phyloP scores from a whole-genome alignment of 2,113 vertebrate genomes.

The Symphodus melops region DNA sequence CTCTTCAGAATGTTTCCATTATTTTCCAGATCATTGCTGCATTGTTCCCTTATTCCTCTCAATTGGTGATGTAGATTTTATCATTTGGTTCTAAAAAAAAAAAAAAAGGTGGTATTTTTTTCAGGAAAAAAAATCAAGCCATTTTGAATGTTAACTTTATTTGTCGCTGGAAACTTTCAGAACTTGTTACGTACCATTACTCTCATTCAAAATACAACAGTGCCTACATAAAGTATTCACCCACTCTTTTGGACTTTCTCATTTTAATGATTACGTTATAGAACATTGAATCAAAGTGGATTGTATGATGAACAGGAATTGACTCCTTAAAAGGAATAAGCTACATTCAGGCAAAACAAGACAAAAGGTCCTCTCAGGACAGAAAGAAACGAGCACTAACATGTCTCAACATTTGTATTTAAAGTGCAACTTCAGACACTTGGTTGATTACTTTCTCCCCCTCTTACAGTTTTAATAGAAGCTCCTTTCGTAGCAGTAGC shows the following conservation, averaged over 20 bases:
- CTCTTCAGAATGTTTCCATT: conserved; percentile 81
- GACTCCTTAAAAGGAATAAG: background rate
- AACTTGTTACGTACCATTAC: conserved; percentile 48
- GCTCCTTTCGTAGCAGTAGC: too few relatives aligned
- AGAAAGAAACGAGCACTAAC: background rate
- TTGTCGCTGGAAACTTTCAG: conserved; percentile 68
- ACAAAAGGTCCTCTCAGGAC: too few relatives aligned
- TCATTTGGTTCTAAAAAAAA: conserved; percentile 71
- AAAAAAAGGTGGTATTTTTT: conserved; percentile 80
- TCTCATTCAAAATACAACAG: conserved; percentile 46
- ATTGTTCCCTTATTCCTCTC: conserved; percentile 52
- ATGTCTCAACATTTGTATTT: background rate
- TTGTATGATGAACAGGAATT: background rate
- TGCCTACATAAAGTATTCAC: conserved; percentile 51
- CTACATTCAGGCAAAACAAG: too few relatives aligned
- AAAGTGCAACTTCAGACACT: background rate
- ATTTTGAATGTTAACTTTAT: conserved; percentile 80
- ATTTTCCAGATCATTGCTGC: conserved; percentile 26
- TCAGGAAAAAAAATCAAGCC: conserved; percentile 80
- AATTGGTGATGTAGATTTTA: conserved; percentile 70
- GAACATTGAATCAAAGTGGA: conserved; percentile 3
- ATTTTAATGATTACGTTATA: conserved; percentile 37
- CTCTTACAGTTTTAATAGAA: too few relatives aligned
- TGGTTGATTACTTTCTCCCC: background rate
- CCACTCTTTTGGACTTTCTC: conserved; percentile 19